Evolutionary conservation across 2,797 vertebrate genomes (phyloP).

Genomic region (Crenuchus spilurus): DNA sequence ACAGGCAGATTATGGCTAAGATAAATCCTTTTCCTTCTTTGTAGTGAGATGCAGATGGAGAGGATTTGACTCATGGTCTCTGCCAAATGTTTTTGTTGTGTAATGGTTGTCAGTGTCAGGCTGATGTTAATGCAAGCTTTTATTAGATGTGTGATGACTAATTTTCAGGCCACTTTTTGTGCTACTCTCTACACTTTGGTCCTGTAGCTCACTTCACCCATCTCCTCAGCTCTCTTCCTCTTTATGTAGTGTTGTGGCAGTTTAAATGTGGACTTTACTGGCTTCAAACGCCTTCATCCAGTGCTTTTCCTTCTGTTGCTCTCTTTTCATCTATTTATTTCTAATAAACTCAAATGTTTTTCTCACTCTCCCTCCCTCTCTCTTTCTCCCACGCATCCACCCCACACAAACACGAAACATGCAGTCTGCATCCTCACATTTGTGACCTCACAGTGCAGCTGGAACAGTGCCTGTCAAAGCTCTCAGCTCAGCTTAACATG

Average conservation of each 20-base stretch:
- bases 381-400: not conserved
- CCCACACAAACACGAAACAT: not conserved
- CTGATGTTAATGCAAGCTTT: slow-evolving; percentile 21
- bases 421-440: slow-evolving; percentile 17
- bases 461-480: slow-evolving; percentile 27
- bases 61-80: slow-evolving; percentile 15
- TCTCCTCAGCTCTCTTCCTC: not conserved
- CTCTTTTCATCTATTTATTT: slow-evolving; percentile 18
- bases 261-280: not conserved
- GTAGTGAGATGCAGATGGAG: not conserved
- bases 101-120: slow-evolving; percentile 9
- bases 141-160: slow-evolving; percentile 6
- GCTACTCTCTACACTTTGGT: slow-evolving; percentile 1
- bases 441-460: slow-evolving; percentile 20
- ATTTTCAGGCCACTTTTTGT: not conserved
- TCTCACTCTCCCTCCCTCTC: not conserved
- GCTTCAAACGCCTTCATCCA: slow-evolving; percentile 3
- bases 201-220: slow-evolving; percentile 6
- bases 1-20: not conserved
- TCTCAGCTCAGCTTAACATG: not conserved
- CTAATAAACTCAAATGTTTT: slow-evolving; percentile 28
- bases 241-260: not conserved
- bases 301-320: slow-evolving; percentile 15
- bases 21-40: not conserved
- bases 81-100: slow-evolving; percentile 24